Base-by-base conservation (phyloP, 2,113 vertebrate genomes). In the Atlantisia rogersi region DNA sequence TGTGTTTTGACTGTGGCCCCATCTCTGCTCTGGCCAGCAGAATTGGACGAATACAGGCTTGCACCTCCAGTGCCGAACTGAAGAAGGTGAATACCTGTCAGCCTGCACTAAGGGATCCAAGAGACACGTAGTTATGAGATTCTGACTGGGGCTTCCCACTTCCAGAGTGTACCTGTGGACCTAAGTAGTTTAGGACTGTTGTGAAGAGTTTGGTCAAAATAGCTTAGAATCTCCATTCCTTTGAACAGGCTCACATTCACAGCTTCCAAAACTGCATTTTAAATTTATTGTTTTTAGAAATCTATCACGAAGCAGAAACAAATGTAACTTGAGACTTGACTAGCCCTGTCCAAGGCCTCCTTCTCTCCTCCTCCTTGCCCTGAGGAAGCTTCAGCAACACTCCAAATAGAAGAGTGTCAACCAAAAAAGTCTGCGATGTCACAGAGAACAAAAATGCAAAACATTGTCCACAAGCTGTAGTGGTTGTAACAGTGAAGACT, bases 21-120 rank as follows among this genome's bases (percentile, higher is more conserved):
- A 37, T 7, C 20, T 31, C 18, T 39, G 37, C 20, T 14, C 13
- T 12, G 65, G 40, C 32, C 75, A 91, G 50, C 31, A 67, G 19
- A 67, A 55, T 2, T 3, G 42, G 24, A 32, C 6, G 19, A 81
- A 71, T 12, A 32, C 12, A 77, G 56, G 60, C 15, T 63, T 67
- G 31, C 17, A n/a, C 25, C 32, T 35, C 25, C 21, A 42, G 46
- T 3, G 5, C 55, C 24, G 24, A 64, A 52, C 29, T 75, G 48
- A 15, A 4, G 9, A 42, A 22, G 24, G 12, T 11, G 31, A 86
- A 64, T 17, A 40, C 11, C 0, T 0, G 18, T 37, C 56, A 64
- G 68, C 12, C 31, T 35, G 37, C 37, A 28, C 20, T 2, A 2
- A 26, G 17, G 15, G 6, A 31, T 28, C 13, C 6, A 16, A 15